Conservation (phyloP, 1,140 invertebrate species). For the Drosophila bifasciata region DNA sequence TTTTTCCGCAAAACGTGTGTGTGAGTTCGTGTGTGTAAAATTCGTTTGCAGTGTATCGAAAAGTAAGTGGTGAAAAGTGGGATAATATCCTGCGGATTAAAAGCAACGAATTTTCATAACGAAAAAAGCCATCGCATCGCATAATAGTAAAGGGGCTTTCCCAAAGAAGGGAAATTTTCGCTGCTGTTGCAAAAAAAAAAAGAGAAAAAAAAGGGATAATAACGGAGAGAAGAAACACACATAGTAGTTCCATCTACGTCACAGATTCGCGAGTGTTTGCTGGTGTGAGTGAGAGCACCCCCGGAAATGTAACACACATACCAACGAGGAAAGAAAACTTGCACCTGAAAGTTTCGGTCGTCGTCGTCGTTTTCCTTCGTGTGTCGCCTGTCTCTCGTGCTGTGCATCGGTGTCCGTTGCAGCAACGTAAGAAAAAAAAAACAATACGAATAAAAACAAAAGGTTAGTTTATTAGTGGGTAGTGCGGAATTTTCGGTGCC, state of each 20-base stretch:
- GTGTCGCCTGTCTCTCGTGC: conserved; percentile 18
- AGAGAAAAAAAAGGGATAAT: neutral
- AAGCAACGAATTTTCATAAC: conserved; percentile 52
- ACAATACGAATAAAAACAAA: conserved; percentile 51
- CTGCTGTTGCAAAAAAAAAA: conserved; percentile 32
- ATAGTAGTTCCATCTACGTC: conserved; percentile 63
- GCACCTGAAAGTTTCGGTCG: conserved; percentile 74
- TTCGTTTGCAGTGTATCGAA: conserved; percentile 7
- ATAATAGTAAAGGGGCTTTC: no score
- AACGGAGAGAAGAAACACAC: conserved; percentile 35
- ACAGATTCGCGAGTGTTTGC: conserved; percentile 49
- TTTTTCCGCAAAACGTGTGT: conserved; percentile 27
- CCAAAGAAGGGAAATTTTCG: conserved; percentile 61
- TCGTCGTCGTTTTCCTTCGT: conserved; percentile 55
- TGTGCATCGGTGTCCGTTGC: conserved; percentile 27
- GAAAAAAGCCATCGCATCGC: neutral
- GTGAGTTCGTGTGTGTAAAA: conserved; percentile 26
- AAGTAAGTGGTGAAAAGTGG: conserved; percentile 21
- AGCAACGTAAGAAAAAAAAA: conserved; percentile 33
- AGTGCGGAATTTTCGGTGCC: conserved; percentile 24
- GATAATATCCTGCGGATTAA: conserved; percentile 32
- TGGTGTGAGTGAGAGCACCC: conserved; percentile 57
- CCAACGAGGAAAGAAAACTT: conserved; percentile 67
- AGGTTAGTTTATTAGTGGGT: conserved; percentile 68
- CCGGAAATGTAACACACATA: conserved; percentile 76